Conservation (phyloP, 2,888 invertebrate genomes). For the Agonopterix subpropinquella region DNA sequence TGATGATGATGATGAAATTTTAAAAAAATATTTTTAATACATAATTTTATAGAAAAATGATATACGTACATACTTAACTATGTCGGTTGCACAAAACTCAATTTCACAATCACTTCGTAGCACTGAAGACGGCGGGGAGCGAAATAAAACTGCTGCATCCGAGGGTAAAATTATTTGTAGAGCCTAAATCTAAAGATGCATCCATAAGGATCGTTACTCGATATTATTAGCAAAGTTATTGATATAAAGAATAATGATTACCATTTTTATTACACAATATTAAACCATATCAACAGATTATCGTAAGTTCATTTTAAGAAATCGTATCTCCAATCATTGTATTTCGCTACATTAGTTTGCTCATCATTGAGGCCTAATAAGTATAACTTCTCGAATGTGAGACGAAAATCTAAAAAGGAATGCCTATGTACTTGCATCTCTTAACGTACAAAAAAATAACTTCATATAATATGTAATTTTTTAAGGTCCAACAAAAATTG, state of each 20-base stretch:
- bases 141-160: background rate
- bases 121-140: background rate
- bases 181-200: background rate
- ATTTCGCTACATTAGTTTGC: background rate
- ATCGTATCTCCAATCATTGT: background rate
- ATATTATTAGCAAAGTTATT: background rate
- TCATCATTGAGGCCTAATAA: background rate
- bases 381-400: background rate
- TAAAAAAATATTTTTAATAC: too few species aligned
- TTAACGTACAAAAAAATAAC: background rate
- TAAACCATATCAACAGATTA: background rate
- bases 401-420: slow-evolving; percentile 1
- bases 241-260: background rate
- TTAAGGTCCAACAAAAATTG: too few species aligned
- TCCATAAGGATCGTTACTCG: background rate
- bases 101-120: background rate
- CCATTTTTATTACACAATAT: background rate
- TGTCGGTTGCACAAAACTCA: background rate
- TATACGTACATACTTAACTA: background rate
- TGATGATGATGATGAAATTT: too few species aligned
- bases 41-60: background rate
- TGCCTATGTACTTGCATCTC: background rate
- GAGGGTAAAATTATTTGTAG: background rate
- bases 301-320: background rate
- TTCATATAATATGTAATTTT: too few species aligned